Percentiles rank a stretch among this genome's conserved stretches.
Evolutionary conservation across 2,797 vertebrate species (phyloP).

Genomic region (Petrocephalus sullivani): DNA sequence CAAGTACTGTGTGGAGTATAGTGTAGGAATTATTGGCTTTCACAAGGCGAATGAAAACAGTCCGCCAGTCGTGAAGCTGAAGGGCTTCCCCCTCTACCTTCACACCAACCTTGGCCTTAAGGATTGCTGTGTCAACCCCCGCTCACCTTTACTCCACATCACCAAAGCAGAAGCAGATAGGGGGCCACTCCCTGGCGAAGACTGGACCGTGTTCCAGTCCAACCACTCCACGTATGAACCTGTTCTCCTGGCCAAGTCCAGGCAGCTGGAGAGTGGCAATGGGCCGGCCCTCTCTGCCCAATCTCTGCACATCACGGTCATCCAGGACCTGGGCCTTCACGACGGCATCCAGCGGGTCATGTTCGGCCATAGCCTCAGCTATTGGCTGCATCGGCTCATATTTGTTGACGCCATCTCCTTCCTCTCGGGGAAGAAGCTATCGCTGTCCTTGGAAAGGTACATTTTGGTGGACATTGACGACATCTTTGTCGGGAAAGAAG

Average conservation of each 20-base stretch:
- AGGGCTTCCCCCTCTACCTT: slow-evolving; percentile 79
- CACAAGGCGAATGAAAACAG: slow-evolving; percentile 93
- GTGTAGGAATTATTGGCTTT: slow-evolving; percentile 92
- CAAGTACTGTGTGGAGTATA: slow-evolving; percentile 94
- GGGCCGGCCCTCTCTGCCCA: slow-evolving; percentile 44
- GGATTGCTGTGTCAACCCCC: slow-evolving; percentile 81
- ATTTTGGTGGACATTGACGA: slow-evolving; percentile 95
- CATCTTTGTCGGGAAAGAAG: slow-evolving; percentile 95
- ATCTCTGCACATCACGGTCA: slow-evolving; percentile 71
- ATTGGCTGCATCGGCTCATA: slow-evolving; percentile 94
- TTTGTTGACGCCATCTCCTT: slow-evolving; percentile 88
- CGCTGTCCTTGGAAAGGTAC: slow-evolving; percentile 81
- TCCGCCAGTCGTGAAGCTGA: slow-evolving; percentile 68
- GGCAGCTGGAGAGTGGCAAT: slow-evolving; percentile 28
- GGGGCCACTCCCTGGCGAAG: slow-evolving; percentile 81
- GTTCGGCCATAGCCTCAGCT: slow-evolving; percentile 89
- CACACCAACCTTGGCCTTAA: slow-evolving; percentile 83
- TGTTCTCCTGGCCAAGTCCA: slow-evolving; percentile 69
- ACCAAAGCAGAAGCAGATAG: slow-evolving; percentile 78
- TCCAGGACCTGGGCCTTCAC: slow-evolving; percentile 87
- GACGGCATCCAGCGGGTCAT: slow-evolving; percentile 90
- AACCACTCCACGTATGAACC: slow-evolving; percentile 94
- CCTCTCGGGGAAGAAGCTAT: slow-evolving; percentile 82
- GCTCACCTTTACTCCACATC: slow-evolving; percentile 81
- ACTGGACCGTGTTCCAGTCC: slow-evolving; percentile 90